Base-by-base conservation (phyloP, 2,797 vertebrate genomes). In the Cottoperca gobio region DNA sequence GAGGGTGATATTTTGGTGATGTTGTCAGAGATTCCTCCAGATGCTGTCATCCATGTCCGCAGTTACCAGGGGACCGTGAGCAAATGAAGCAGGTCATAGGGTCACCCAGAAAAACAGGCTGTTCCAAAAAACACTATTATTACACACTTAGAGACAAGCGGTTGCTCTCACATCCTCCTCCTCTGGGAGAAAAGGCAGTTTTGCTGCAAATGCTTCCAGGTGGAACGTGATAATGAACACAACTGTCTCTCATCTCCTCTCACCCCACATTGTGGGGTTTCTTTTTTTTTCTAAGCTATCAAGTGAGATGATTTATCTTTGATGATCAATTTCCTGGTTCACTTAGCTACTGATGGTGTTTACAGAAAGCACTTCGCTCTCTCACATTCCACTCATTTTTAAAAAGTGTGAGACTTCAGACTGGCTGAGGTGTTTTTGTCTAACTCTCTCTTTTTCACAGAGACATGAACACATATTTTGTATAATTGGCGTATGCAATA, bases 151-250 rank as follows among this genome's bases (percentile, higher is more conserved):
- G 45, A 83, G 77, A 70, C 62, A 62, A 80, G 48, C 58, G 60
- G 35, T 49, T 3, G 13, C 72, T 73, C 58, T 79, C 76, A 40
- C 61, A 58, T 70, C 45, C 54, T 76, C 73, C 28, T 78, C 78
- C 69, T 70, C 48, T 17, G 85, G 76, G 79, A 73, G 43, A 73
- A 59, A 26, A 73, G 24, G 54, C 49, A 31, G 57, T 73, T 86
- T 66, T 45, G 17, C 71, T 37, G 53, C 33, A 71, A 81, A 84
- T 5, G 73, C 59, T 62, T 84, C 67, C 78, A 88, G 86, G 74
- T 82, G 82, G 61, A 83, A 85, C 37, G 40, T 60, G 68, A 86
- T 86, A 90, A 87, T 90, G 81, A 90, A 87, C 83, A 87, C 69
- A 65, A 83, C 50, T 55, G 67, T 69, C 71, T 88, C 76, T 78